Evolutionary conservation across 2,113 vertebrate genomes (phyloP).

Genomic region (Pelobates fuscus): DNA sequence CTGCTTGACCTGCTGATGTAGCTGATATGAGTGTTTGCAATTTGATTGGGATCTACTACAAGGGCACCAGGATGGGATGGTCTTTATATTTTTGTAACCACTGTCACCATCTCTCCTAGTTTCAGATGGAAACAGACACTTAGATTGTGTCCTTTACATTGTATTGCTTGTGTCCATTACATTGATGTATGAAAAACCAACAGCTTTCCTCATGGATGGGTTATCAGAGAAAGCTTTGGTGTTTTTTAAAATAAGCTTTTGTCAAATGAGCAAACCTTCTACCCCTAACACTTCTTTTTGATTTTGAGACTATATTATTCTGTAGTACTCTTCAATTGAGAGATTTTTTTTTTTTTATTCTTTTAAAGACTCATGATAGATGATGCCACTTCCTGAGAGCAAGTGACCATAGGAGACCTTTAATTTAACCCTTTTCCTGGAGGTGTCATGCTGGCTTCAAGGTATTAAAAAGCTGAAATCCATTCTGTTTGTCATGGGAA

Average conservation of each 20-base stretch:
- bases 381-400: conserved; percentile 36
- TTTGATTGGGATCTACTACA: conserved; percentile 11
- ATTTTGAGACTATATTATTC: conserved; percentile 2
- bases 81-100: conserved; percentile 51
- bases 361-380: conserved; percentile 38
- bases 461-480: conserved; percentile 6
- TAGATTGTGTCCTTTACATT: conserved; percentile 48
- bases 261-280: conserved; percentile 8
- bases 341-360: background rate
- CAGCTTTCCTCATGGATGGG: conserved; percentile 56
- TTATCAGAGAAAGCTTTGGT: conserved; percentile 55
- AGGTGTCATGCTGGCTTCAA: conserved; percentile 27
- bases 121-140: conserved; percentile 49
- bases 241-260: conserved; percentile 54
- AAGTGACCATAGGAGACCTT: conserved; percentile 17
- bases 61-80: conserved; percentile 4
- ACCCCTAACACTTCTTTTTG: conserved; percentile 4
- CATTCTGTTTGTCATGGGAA: conserved; percentile 25
- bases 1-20: conserved; percentile 17
- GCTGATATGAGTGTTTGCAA: conserved; percentile 25
- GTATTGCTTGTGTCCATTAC: conserved; percentile 55
- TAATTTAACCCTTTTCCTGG: conserved; percentile 33
- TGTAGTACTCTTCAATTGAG: conserved; percentile 10
- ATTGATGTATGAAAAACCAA: conserved; percentile 58
- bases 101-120: conserved; percentile 49